phyloP scores from a whole-genome alignment of 2,113 vertebrate species.

The Tachysurus fulvidraco region DNA sequence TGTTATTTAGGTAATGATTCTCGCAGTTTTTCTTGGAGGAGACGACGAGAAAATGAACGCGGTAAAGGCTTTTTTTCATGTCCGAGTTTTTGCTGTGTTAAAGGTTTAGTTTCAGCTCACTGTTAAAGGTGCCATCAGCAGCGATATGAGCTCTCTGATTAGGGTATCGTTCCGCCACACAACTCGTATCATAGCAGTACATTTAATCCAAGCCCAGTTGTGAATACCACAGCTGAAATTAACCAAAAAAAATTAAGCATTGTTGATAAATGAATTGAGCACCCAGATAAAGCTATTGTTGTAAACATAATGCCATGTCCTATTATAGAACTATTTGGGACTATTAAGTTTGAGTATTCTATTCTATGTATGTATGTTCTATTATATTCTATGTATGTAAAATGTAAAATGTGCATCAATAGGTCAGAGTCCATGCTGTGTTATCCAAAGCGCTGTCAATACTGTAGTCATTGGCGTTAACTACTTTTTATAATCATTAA shows the following conservation, averaged over 20 bases:
- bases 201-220: background rate
- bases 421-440: slow-evolving; percentile 3
- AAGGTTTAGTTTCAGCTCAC: background rate
- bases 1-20: slow-evolving; percentile 68
- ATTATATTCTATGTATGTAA: background rate
- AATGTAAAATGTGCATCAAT: background rate
- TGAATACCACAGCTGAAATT: background rate
- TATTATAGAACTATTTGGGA: background rate
- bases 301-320: background rate
- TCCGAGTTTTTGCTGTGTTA: background rate
- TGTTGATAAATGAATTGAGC: background rate
- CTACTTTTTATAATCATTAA: slow-evolving; percentile 30
- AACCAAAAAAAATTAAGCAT: background rate
- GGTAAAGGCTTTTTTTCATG: slow-evolving; percentile 59
- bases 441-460: background rate
- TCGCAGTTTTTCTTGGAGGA: slow-evolving; percentile 74
- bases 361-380: too few relatives aligned
- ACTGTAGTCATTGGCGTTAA: slow-evolving; percentile 17
- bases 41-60: slow-evolving; percentile 69
- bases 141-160: background rate
- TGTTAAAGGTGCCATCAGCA: background rate
- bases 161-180: background rate
- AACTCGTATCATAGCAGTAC: background rate
- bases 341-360: background rate
- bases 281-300: background rate